Evolutionary conservation across 2,113 vertebrate species (phyloP).

Genomic region (Plestiodon gilberti): DNA sequence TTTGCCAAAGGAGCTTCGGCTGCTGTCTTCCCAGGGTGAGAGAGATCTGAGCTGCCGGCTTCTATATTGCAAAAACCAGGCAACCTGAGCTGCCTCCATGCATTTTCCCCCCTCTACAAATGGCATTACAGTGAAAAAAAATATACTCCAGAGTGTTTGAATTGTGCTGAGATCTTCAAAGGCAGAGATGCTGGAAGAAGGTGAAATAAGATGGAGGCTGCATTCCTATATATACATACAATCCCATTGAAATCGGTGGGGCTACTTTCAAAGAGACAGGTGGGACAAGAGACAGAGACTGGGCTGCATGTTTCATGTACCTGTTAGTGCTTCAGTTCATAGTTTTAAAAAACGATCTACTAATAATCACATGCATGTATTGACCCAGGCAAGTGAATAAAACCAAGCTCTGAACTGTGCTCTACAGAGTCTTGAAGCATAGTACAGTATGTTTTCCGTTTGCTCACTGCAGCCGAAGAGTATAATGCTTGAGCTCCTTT

Average conservation of each 20-base stretch:
- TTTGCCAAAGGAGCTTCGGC: too few species aligned
- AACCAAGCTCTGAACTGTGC: slow-evolving; percentile 37
- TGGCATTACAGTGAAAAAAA: not conserved
- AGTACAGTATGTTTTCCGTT: not conserved
- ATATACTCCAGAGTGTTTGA: not conserved
- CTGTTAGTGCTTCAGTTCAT: not conserved
- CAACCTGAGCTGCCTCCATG: not conserved
- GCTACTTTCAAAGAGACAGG: too few species aligned
- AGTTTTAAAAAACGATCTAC: not conserved
- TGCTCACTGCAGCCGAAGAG: not conserved
- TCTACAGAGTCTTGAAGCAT: slow-evolving; percentile 22
- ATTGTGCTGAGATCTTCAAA: not conserved
- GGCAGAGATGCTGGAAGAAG: slow-evolving; percentile 20
- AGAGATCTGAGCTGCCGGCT: not conserved
- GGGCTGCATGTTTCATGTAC: not conserved
- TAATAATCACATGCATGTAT: slow-evolving; percentile 34
- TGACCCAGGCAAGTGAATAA: slow-evolving; percentile 24
- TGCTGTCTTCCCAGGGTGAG: not conserved
- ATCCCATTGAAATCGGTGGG: slow-evolving; percentile 33
- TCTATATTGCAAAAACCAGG: not conserved
- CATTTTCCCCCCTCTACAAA: not conserved
- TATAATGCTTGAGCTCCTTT: not conserved
- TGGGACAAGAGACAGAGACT: not conserved
- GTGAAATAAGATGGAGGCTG: slow-evolving; percentile 46
- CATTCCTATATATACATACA: slow-evolving; percentile 33